Conservation (phyloP, 2,888 invertebrate genomes). For the Brenthis hecate region DNA sequence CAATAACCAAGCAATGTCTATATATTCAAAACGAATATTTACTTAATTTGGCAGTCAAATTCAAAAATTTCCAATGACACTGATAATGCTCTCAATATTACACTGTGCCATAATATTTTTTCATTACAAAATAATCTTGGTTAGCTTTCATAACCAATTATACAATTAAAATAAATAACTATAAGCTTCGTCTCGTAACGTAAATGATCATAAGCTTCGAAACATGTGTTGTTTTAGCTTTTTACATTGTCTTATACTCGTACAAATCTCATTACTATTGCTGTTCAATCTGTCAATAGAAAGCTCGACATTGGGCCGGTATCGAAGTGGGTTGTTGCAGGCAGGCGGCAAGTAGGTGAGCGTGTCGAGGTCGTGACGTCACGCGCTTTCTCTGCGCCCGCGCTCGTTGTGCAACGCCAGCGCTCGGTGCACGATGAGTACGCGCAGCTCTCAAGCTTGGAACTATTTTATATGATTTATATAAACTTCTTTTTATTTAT, state of each 20-base stretch:
- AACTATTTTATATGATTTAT: not conserved
- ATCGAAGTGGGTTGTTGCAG: slow-evolving; percentile 72
- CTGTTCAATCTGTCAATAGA: slow-evolving; percentile 50
- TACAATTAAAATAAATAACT: no score
- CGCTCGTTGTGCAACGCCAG: slow-evolving; percentile 67
- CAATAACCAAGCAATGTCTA: no score
- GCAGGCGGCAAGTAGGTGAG: slow-evolving; percentile 73
- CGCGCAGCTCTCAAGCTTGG: slow-evolving; percentile 17
- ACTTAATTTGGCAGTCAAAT: no score
- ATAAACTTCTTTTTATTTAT: not conserved
- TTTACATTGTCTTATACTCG: not conserved
- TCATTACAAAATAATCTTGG: no score
- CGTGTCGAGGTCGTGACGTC: slow-evolving; percentile 82
- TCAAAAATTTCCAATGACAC: no score
- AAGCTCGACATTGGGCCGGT: slow-evolving; percentile 71
- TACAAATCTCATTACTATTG: no score
- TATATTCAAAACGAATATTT: no score
- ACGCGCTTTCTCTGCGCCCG: slow-evolving; percentile 78
- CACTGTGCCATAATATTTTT: no score
- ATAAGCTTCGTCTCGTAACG: no score
- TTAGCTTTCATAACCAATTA: no score
- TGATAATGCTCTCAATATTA: no score
- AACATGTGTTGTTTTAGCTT: not conserved
- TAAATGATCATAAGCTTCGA: no score
- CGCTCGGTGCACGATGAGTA: slow-evolving; percentile 39